These are phyloP conservation scores for Oreocharis arfaki DNA, from an alignment of 2,113 vertebrate species.

Conservation along the genomic window DNA sequence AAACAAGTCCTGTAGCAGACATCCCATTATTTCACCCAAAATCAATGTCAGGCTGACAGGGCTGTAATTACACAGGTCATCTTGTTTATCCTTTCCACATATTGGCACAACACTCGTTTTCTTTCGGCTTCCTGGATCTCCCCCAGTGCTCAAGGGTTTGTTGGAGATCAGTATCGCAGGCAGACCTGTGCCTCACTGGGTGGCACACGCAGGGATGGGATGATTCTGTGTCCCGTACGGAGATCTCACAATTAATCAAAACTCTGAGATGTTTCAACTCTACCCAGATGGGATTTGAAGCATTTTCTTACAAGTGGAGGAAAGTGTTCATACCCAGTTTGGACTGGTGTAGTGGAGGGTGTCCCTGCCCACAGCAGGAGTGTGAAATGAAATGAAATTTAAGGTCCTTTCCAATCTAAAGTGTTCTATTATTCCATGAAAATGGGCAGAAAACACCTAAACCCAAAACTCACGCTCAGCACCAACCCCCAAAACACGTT, in stretches of 20 bases:
- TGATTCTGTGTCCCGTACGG: background rate
- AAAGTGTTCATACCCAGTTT: background rate
- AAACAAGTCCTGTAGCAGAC: slow-evolving; percentile 36
- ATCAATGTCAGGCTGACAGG: slow-evolving; percentile 37
- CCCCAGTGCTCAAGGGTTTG: background rate
- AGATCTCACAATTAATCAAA: background rate
- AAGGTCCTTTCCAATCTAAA: background rate
- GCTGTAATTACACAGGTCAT: slow-evolving; percentile 52
- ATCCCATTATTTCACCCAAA: slow-evolving; percentile 47
- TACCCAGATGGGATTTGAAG: background rate
- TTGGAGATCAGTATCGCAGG: background rate
- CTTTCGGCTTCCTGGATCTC: background rate
- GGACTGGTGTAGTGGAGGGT: background rate
- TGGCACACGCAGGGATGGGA: background rate
- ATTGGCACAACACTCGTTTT: slow-evolving; percentile 2
- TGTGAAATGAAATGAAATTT: background rate
- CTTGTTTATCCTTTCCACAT: slow-evolving; percentile 32
- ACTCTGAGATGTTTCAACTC: background rate
- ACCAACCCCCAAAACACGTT: fast-evolving
- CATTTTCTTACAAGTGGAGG: background rate
- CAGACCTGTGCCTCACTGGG: background rate
- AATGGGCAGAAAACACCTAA: background rate
- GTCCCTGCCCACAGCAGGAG: background rate
- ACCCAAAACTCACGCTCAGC: background rate
- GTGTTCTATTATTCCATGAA: background rate